Evolutionary conservation across 2,888 invertebrate genomes (phyloP).

Genomic region (Rambutsinella grinnellia): DNA sequence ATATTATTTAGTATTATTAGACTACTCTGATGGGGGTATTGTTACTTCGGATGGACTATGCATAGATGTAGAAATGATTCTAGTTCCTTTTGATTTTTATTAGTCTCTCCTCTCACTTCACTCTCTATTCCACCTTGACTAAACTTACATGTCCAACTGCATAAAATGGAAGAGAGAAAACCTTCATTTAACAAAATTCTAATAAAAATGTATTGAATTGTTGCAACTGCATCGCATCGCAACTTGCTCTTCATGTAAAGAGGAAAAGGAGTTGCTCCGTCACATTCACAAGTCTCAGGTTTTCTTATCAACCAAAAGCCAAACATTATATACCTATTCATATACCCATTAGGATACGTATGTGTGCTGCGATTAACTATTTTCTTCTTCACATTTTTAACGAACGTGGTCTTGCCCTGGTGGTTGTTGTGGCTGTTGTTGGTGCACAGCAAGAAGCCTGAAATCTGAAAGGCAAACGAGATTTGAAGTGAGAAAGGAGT

Average conservation of each 20-base stretch:
- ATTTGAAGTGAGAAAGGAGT: background rate
- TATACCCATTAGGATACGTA: no score
- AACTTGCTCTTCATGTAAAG: background rate
- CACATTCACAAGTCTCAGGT: background rate
- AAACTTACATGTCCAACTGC: conserved; percentile 19
- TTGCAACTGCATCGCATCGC: background rate
- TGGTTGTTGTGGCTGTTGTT: background rate
- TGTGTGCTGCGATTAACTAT: no score
- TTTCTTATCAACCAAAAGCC: background rate
- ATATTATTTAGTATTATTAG: background rate
- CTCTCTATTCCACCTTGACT: conserved; percentile 22
- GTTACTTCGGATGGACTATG: background rate
- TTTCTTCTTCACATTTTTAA: no score
- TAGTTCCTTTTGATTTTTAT: background rate
- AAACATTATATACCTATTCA: background rate
- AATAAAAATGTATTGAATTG: no score
- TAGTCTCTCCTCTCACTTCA: background rate
- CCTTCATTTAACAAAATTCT: no score
- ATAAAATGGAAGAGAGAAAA: conserved; percentile 28
- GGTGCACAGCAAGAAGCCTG: conserved; percentile 14
- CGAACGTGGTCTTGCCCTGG: conserved; percentile 16
- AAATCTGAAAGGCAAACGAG: conserved; percentile 20
- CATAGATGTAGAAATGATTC: background rate
- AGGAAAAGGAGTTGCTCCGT: background rate
- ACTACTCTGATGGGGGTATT: background rate